Evolutionary conservation across 2,797 vertebrate species (phyloP).

Genomic region (Poeciliopsis infans): DNA sequence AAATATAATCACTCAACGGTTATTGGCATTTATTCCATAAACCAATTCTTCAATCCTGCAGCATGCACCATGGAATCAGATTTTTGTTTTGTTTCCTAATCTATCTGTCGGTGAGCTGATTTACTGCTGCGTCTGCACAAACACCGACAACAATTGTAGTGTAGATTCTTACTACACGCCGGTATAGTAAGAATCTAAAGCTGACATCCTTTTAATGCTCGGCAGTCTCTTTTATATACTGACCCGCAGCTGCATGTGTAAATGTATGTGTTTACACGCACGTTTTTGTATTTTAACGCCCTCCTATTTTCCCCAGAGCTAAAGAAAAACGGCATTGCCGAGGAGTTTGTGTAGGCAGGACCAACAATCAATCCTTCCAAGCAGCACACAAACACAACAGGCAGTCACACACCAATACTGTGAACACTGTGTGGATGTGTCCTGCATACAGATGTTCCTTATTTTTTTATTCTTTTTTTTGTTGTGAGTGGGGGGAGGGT

Average conservation of each 20-base stretch:
- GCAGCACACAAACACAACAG: conserved; percentile 38
- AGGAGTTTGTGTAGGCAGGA: conserved; percentile 59
- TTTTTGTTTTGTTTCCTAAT: not conserved
- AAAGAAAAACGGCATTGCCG: conserved; percentile 26
- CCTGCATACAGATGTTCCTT: conserved; percentile 62
- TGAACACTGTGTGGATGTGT: conserved; percentile 53
- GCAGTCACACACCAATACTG: conserved; percentile 41
- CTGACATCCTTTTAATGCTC: not conserved
- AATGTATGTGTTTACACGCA: not conserved
- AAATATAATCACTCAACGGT: not conserved
- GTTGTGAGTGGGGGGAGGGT: not conserved
- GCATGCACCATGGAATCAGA: not conserved
- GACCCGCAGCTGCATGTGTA: not conserved
- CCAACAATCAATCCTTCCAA: conserved; percentile 54
- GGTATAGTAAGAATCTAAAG: not conserved
- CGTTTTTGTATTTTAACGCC: conserved; percentile 17
- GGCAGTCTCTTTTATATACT: not conserved
- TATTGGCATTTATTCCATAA: not conserved
- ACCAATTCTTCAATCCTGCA: conserved; percentile 6
- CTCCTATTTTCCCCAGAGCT: conserved; percentile 30
- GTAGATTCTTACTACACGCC: too few relatives aligned
- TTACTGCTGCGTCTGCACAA: not conserved
- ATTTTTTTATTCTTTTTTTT: conserved; percentile 22
- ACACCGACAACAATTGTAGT: not conserved
- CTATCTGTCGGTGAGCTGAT: not conserved